Evolutionary conservation across 2,113 vertebrate species (phyloP), one percentile per base, ranked within the genome.

Genomic region (Hippocampus comes): DNA sequence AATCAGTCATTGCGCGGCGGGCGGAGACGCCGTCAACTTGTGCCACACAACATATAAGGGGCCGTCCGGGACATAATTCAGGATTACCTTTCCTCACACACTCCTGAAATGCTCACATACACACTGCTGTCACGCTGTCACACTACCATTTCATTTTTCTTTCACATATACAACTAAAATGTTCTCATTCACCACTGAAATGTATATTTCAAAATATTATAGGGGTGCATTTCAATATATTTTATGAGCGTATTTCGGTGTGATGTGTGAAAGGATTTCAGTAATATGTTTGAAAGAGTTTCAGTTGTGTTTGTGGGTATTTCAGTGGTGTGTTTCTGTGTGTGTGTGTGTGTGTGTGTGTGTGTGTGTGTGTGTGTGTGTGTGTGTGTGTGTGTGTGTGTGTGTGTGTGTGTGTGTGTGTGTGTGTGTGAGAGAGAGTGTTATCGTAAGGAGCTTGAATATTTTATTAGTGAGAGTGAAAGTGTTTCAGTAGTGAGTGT

Each of bases 1-100:
- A 92, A 90, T 92, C 91, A 92, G 88, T 91, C 89, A 89, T 87
- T 88, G 83, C 67, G 85, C 84, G 89, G 81, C 78, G 74, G 79
- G 90, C 84, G 87, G 77, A 68, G 73, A 60, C 67, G 63, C 82
- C 89, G 87, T 76, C 77, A 75, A 70, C 71, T 41, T 43, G 53
- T 42, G 38, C 30, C 10, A n/a, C 27, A 56, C 21, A 23, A 55
- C 34, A 68, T 14, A 25, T 51, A 6, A 25, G 5, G 27, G 59
- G 59, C 27, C 27, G 27, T 61, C 59, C 8, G 59, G 59, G 59
- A 34, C 27, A 18, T 61, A 17, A 18, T 61, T 34, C 27, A 30
- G 27, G 59, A 61, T 61, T 61, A 34, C 23, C n/a, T 25, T 14
- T 59, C 23, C 56, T 59, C 4, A 55, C 30, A 12, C 9, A 18